Percentiles rank a stretch among this genome's conserved stretches.
Conservation (phyloP, 2,888 invertebrate species). For the Schizaphis graminum region DNA sequence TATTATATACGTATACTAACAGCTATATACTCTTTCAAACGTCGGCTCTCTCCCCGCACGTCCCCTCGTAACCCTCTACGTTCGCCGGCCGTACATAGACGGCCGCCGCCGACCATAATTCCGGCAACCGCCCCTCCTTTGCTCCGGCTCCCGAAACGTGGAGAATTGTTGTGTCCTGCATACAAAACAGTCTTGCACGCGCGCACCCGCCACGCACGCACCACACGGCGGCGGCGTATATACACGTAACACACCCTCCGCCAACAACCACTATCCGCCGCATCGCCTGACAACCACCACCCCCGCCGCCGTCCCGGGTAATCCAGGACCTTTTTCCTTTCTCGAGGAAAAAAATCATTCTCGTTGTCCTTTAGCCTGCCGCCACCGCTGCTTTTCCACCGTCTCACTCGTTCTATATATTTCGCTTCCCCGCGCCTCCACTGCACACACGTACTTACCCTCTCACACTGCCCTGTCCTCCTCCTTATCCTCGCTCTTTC, state of each 20-base stretch:
- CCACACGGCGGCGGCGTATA: constrained; percentile 29
- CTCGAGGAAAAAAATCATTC: constrained; percentile 56
- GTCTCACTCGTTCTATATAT: not conserved
- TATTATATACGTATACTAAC: constrained; percentile 19
- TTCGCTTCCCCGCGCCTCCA: not conserved
- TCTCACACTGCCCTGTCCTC: not conserved
- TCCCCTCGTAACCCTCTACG: not conserved
- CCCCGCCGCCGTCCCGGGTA: constrained; percentile 10
- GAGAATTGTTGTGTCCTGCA: constrained; percentile 69
- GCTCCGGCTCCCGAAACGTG: constrained; percentile 68
- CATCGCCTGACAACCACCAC: not conserved
- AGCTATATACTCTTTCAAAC: constrained; percentile 44
- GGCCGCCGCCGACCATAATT: constrained; percentile 64
- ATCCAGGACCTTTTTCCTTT: constrained; percentile 65
- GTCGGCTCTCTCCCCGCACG: constrained; percentile 14
- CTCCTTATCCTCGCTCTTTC: not conserved
- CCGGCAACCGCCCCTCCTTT: constrained; percentile 63
- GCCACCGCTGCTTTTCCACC: not conserved
- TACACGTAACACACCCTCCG: constrained; percentile 38
- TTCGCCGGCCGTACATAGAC: constrained; percentile 19
- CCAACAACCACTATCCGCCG: not conserved
- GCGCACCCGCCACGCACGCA: constrained; percentile 61
- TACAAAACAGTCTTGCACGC: constrained; percentile 70
- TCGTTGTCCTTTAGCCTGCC: constrained; percentile 60
- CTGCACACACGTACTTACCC: not conserved